Percentiles rank a stretch among this genome's conserved stretches.
Evolutionary conservation across 2,797 vertebrate genomes (phyloP).

Genomic region (Sebastes miniatus): DNA sequence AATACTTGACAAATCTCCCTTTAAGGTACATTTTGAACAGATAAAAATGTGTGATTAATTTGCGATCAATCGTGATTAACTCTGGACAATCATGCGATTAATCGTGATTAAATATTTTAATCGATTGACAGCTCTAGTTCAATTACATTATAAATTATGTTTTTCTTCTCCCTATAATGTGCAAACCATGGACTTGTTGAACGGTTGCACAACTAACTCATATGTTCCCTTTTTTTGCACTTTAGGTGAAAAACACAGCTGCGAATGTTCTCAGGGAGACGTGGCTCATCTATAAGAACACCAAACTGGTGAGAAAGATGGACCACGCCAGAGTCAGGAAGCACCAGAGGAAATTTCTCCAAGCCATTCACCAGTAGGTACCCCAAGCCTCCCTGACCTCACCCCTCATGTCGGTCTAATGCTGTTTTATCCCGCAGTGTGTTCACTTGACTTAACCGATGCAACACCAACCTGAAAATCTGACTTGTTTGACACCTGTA

Average conservation of each 20-base stretch:
- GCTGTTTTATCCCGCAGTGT: conserved; percentile 6
- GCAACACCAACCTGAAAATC: conserved; percentile 74
- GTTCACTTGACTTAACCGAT: conserved; percentile 16
- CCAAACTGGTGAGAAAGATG: conserved; percentile 99
- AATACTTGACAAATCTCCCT: too few relatives aligned
- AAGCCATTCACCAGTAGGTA: conserved; percentile 99
- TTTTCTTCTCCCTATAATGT: neutral
- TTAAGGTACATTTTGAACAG: neutral
- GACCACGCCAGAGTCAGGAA: conserved; percentile 99
- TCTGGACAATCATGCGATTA: too few relatives aligned
- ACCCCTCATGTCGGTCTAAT: neutral
- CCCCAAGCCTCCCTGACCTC: neutral
- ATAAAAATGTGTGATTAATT: neutral
- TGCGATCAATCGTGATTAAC: too few relatives aligned
- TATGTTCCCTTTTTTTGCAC: neutral
- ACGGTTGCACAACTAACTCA: neutral
- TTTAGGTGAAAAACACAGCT: conserved; percentile 99
- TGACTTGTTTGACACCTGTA: conserved; percentile 91
- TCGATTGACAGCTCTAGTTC: neutral
- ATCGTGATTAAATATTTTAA: too few relatives aligned
- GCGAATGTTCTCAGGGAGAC: conserved; percentile 99
- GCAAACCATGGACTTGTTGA: neutral
- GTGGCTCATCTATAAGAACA: conserved; percentile 99
- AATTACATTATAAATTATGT: neutral
- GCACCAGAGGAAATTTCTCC: conserved; percentile 99